A percentile compares a stretch with the other conserved stretches of the same genome.
These are phyloP conservation scores for Lasiurus cinereus DNA, from an alignment of 2,113 vertebrate genomes.

Conservation along the genomic window DNA sequence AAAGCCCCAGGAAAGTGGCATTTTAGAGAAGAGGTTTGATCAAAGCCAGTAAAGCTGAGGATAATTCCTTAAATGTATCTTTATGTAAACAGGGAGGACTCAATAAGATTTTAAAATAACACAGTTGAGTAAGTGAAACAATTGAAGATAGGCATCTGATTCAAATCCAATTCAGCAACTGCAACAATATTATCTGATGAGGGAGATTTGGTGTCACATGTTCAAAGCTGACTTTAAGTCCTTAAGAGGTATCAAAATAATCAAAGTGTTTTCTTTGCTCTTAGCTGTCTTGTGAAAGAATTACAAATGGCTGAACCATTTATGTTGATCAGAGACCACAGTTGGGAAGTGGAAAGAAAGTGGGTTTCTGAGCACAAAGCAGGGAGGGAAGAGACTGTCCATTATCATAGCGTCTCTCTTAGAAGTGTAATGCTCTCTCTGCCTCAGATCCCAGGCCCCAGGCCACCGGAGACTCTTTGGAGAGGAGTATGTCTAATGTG, in stretches of 20 bases:
- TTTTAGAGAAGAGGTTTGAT: constrained; percentile 73
- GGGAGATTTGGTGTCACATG: constrained; percentile 70
- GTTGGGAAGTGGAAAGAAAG: constrained; percentile 54
- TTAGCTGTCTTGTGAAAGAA: constrained; percentile 63
- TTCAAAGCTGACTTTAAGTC: constrained; percentile 68
- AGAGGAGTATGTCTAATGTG: not conserved
- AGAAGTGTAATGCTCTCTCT: not conserved
- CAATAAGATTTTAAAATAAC: constrained; percentile 75
- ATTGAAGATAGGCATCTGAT: constrained; percentile 65
- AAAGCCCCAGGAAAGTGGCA: constrained; percentile 66
- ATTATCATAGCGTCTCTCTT: not conserved
- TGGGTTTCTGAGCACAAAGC: not conserved
- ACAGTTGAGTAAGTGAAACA: constrained; percentile 71
- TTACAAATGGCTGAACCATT: constrained; percentile 51
- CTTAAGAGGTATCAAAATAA: constrained; percentile 75
- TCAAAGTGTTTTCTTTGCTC: constrained; percentile 76
- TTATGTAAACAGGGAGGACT: constrained; percentile 76
- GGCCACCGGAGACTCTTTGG: not conserved
- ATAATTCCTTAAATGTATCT: constrained; percentile 77
- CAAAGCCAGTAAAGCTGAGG: constrained; percentile 71
- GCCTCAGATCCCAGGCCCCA: not conserved
- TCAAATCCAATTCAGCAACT: constrained; percentile 60
- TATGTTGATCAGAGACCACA: constrained; percentile 66
- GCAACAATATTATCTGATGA: constrained; percentile 71
- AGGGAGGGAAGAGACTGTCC: not conserved